Evolutionary conservation across 2,113 vertebrate genomes (phyloP).

Genomic region (Lamprotornis superbus): DNA sequence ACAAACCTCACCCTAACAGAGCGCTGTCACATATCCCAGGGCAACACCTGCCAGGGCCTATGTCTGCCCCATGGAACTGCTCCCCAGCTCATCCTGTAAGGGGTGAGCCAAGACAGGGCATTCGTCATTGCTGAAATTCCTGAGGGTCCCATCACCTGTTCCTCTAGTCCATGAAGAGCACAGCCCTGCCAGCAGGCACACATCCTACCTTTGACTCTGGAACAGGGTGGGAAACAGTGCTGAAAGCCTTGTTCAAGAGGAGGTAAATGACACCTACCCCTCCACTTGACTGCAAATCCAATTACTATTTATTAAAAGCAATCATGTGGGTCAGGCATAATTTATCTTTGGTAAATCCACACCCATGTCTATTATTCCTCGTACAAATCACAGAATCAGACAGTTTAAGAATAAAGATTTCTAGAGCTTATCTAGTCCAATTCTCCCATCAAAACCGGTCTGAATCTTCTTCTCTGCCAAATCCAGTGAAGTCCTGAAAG

Average conservation of each 20-base stretch:
- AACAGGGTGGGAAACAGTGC: accelerated
- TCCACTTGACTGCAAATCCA: neutral
- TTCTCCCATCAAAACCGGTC: neutral
- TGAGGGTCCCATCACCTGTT: neutral
- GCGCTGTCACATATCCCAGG: neutral
- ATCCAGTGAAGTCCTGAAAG: neutral
- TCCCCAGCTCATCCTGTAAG: neutral
- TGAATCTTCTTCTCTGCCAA: neutral
- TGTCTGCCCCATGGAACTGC: neutral
- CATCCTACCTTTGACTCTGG: neutral
- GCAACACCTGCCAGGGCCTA: neutral
- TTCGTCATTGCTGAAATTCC: neutral
- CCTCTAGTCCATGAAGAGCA: neutral
- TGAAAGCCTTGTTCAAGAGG: neutral
- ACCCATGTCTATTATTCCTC: neutral
- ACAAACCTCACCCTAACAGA: neutral
- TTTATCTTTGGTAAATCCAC: neutral
- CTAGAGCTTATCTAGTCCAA: neutral
- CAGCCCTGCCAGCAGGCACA: neutral
- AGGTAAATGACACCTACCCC: neutral
- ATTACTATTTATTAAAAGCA: neutral
- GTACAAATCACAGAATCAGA: neutral
- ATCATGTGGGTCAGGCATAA: neutral
- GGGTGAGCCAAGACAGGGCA: neutral
- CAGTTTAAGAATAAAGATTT: neutral